Conservation (phyloP, 2,797 vertebrate species). For the Rhinoraja longicauda region DNA sequence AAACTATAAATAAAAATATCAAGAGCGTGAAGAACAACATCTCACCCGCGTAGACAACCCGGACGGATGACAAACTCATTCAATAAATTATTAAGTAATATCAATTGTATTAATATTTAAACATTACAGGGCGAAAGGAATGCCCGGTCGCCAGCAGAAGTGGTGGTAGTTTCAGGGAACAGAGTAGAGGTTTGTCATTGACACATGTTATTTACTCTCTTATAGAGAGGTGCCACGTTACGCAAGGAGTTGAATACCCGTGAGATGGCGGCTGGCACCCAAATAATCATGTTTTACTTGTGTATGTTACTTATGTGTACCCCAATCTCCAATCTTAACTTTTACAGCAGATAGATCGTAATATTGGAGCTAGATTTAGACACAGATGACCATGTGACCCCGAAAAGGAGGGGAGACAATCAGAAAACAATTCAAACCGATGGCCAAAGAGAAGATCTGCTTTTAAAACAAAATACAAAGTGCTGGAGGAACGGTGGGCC, state of each 20-base stretch:
- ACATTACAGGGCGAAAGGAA: background rate
- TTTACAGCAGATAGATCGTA: background rate
- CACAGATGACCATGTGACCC: background rate
- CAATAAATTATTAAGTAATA: background rate
- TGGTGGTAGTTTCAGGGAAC: background rate
- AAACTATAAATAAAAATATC: background rate
- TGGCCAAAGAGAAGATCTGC: too few species aligned
- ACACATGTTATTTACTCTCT: background rate
- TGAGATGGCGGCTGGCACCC: background rate
- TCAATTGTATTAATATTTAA: background rate
- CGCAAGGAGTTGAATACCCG: background rate
- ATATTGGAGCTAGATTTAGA: background rate
- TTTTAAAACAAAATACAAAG: too few species aligned
- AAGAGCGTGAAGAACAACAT: background rate
- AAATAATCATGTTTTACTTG: background rate
- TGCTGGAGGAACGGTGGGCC: too few species aligned
- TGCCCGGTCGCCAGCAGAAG: background rate
- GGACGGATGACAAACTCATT: background rate
- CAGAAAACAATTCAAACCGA: too few species aligned
- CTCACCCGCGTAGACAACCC: background rate
- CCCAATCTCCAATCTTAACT: background rate
- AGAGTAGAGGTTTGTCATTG: background rate
- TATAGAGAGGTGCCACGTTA: background rate
- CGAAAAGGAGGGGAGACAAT: too few species aligned
- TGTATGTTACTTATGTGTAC: too few species aligned